A percentile compares a stretch with the other conserved stretches of the same genome.
phyloP scores from a whole-genome alignment of 1,140 invertebrate genomes.

The Euura lappo region DNA sequence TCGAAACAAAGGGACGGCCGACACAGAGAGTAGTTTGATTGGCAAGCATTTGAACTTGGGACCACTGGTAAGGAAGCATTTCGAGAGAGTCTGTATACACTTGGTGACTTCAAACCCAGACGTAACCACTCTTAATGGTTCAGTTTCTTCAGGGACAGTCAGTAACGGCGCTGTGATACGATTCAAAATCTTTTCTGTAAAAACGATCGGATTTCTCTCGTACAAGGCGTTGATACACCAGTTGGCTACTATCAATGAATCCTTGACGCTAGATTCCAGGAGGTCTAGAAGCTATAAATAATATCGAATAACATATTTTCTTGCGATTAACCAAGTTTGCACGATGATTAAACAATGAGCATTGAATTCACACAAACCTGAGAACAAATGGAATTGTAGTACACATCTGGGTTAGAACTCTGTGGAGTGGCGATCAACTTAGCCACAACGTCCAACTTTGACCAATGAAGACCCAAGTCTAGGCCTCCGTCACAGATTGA shows the following conservation, averaged over 20 bases:
- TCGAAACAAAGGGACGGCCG: conserved; percentile 50
- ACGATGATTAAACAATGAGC: too few species aligned
- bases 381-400: conserved; percentile 57
- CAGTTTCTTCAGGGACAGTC: conserved; percentile 17
- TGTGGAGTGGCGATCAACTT: conserved; percentile 68
- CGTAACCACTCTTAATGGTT: conserved; percentile 20
- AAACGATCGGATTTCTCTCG: conserved; percentile 56
- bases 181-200: conserved; percentile 53
- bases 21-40: conserved; percentile 34
- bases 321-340: too few species aligned
- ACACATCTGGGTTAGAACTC: conserved; percentile 57
- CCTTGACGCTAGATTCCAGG: conserved; percentile 49
- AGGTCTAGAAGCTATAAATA: conserved; percentile 60
- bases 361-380: conserved; percentile 40
- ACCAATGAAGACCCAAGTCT: conserved; percentile 66
- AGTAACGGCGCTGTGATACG: conserved; percentile 56
- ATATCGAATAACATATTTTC: conserved; percentile 44
- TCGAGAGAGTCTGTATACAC: conserved; percentile 50
- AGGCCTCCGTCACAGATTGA: conserved; percentile 67
- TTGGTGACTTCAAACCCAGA: conserved; percentile 45
- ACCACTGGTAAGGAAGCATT: conserved; percentile 48
- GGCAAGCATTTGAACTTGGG: conserved; percentile 51
- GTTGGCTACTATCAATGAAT: conserved; percentile 59
- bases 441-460: conserved; percentile 69
- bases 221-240: conserved; percentile 63